A percentile compares a stretch with the other conserved stretches of the same genome.
phyloP scores from a whole-genome alignment of 2,888 invertebrate genomes.

The Stegophylla sp. region DNA sequence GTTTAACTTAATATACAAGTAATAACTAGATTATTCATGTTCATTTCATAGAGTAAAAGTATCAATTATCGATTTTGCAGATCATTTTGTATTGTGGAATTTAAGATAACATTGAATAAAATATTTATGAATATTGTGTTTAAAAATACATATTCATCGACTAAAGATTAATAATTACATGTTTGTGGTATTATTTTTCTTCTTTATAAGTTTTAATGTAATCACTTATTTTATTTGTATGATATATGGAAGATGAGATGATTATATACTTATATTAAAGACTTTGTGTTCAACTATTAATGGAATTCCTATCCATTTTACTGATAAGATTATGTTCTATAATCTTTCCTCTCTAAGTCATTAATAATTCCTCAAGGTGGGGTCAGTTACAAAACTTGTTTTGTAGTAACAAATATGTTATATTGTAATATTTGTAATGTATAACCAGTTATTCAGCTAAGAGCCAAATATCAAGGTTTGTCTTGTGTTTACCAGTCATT shows the following conservation, averaged over 20 bases:
- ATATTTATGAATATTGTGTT: background rate
- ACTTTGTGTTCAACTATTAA: constrained; percentile 18
- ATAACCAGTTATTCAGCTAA: constrained; percentile 36
- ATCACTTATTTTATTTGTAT: constrained; percentile 55
- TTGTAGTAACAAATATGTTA: constrained; percentile 7
- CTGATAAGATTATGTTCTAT: constrained; percentile 18
- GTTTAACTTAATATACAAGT: constrained; percentile 50
- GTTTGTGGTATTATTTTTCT: constrained; percentile 32
- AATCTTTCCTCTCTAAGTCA: background rate
- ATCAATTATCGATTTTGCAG: constrained; percentile 48
- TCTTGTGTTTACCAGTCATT: background rate
- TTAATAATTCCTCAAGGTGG: constrained; percentile 27
- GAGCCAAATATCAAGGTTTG: constrained; percentile 25
- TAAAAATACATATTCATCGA: background rate
- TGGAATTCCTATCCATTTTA: constrained; percentile 22
- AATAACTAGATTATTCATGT: constrained; percentile 52
- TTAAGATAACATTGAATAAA: constrained; percentile 25
- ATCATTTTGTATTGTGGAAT: constrained; percentile 50
- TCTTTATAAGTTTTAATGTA: constrained; percentile 33
- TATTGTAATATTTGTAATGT: background rate
- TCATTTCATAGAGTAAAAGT: constrained; percentile 43
- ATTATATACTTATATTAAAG: constrained; percentile 52
- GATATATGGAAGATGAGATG: constrained; percentile 35
- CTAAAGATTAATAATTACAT: constrained; percentile 19
- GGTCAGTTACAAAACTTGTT: constrained; percentile 49